Conservation (phyloP, 2,888 invertebrate species). For the Amiota minor region DNA sequence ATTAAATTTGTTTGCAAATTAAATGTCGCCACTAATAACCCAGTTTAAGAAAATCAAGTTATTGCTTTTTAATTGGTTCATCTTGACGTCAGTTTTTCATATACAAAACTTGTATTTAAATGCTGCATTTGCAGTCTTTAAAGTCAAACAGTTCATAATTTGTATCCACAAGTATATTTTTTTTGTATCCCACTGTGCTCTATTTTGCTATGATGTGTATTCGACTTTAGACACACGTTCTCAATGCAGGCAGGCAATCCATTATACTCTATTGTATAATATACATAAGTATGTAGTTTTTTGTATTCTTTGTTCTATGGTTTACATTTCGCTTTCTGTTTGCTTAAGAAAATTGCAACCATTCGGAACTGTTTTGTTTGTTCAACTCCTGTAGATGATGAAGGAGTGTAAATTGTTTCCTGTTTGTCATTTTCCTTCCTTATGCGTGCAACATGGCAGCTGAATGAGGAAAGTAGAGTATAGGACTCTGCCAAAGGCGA, state of each 20-base stretch:
- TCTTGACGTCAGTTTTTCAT: conserved; percentile 3
- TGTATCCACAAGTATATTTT: conserved; percentile 23
- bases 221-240: conserved; percentile 43
- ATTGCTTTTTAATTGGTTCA: conserved; percentile 7
- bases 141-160: conserved; percentile 20
- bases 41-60: conserved; percentile 34
- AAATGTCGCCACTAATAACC: conserved; percentile 34
- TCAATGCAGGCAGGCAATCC: conserved; percentile 4
- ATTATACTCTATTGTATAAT: conserved; percentile 33
- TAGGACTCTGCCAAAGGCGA: conserved; percentile 53
- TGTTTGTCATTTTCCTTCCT: conserved; percentile 51
- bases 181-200: conserved; percentile 32
- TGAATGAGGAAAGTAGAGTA: conserved; percentile 22
- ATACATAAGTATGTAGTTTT: conserved; percentile 16
- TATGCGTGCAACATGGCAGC: neutral
- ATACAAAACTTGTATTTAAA: neutral
- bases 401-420: conserved; percentile 54
- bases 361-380: conserved; percentile 46
- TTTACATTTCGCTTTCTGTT: conserved; percentile 45
- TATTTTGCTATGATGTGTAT: conserved; percentile 26
- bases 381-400: conserved; percentile 46
- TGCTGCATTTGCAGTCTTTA: neutral
- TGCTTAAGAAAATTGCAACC: conserved; percentile 63
- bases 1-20: conserved; percentile 21
- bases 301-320: conserved; percentile 25